These are phyloP conservation scores for Triplophysa tibetana DNA, from an alignment of 2,113 vertebrate species.

Conservation along the genomic window DNA sequence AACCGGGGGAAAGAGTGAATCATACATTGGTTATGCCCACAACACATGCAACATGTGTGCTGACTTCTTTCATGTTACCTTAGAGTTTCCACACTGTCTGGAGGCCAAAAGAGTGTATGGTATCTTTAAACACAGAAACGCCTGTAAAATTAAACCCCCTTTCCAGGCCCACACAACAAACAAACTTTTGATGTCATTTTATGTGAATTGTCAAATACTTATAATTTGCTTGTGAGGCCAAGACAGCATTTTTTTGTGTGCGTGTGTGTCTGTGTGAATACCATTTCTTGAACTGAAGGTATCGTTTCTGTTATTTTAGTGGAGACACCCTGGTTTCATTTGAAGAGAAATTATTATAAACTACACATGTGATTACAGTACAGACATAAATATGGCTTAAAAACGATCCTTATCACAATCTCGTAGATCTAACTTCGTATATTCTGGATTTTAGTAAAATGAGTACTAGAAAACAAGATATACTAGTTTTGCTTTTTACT, in stretches of 20 bases:
- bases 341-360: no score
- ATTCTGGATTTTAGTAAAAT: slow-evolving; percentile 6
- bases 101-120: background rate
- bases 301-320: no score
- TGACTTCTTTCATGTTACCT: slow-evolving; percentile 20
- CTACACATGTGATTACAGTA: background rate
- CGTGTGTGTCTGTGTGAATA: no score
- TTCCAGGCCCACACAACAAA: background rate
- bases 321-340: no score
- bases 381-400: background rate
- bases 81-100: slow-evolving; percentile 39
- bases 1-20: slow-evolving; percentile 55
- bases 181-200: background rate
- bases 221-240: background rate
- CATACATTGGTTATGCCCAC: slow-evolving; percentile 39
- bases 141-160: background rate
- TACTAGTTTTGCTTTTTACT: slow-evolving; percentile 14
- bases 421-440: background rate
- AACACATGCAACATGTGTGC: slow-evolving; percentile 34
- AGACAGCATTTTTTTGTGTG: background rate
- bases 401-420: background rate
- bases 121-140: background rate
- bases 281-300: no score
- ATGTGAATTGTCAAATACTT: background rate
- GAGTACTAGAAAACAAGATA: background rate